Percentiles rank a stretch among this genome's conserved stretches.
Conservation (phyloP, 2,888 invertebrate genomes). For the Ophioninae sp. region DNA sequence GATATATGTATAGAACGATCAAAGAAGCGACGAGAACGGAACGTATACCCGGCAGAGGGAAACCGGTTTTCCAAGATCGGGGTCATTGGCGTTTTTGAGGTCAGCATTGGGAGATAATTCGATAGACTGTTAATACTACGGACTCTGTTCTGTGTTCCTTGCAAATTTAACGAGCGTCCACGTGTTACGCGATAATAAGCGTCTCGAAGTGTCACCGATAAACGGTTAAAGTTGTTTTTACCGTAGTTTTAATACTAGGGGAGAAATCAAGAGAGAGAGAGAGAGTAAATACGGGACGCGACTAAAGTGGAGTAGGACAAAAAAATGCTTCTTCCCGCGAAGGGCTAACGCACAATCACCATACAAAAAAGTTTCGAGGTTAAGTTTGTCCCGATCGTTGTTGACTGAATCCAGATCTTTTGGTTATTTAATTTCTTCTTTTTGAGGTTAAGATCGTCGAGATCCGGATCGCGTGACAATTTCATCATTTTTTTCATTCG, state of each 20-base stretch:
- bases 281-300: not conserved
- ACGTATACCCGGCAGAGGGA: slow-evolving; percentile 64
- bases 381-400: no score
- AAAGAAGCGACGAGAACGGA: slow-evolving; percentile 50
- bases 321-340: not conserved
- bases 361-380: not conserved
- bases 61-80: slow-evolving; percentile 77
- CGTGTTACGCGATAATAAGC: slow-evolving; percentile 15
- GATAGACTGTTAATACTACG: slow-evolving; percentile 10
- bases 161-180: slow-evolving; percentile 9
- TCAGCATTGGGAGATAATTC: slow-evolving; percentile 71
- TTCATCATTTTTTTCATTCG: no score
- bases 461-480: no score
- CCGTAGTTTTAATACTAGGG: slow-evolving; percentile 1
- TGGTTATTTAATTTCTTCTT: no score
- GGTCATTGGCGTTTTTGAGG: slow-evolving; percentile 77
- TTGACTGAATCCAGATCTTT: no score
- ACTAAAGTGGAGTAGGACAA: not conserved
- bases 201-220: slow-evolving; percentile 4
- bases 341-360: not conserved
- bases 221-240: slow-evolving; percentile 4
- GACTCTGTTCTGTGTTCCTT: not conserved
- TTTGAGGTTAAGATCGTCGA: no score
- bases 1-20: not conserved
- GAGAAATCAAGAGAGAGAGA: slow-evolving; percentile 32